Percentiles rank a stretch among this genome's conserved stretches.
Conservation (phyloP, 2,797 vertebrate genomes). For the Fistularia tabacaria region DNA sequence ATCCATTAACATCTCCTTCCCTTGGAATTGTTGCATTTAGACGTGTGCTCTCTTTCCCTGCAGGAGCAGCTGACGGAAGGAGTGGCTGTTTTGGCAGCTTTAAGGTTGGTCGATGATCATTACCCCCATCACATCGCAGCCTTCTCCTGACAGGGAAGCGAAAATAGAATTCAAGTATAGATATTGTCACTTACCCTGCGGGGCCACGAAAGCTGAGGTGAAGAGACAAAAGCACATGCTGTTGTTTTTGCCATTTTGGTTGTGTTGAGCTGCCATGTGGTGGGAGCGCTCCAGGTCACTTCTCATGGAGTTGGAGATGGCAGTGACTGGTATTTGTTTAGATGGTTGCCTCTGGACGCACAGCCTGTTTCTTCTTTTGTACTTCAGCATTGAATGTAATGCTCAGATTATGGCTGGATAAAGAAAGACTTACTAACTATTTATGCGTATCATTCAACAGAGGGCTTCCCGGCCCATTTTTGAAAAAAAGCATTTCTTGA, state of each 20-base stretch:
- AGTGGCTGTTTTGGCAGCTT: neutral
- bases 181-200: neutral
- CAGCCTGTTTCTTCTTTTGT: neutral
- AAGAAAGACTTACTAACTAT: no score
- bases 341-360: constrained; percentile 33
- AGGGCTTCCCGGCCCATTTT: no score
- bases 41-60: neutral
- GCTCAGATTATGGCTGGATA: no score
- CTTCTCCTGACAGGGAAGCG: neutral
- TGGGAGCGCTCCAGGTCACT: constrained; percentile 21
- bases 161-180: constrained; percentile 1
- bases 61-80: constrained; percentile 8
- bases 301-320: constrained; percentile 32
- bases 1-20: no score
- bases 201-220: neutral
- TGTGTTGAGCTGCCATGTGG: constrained; percentile 2
- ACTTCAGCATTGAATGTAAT: neutral
- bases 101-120: constrained; percentile 17
- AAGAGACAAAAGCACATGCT: neutral
- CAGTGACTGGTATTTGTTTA: constrained; percentile 8
- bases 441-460: no score
- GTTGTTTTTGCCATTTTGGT: constrained; percentile 2
- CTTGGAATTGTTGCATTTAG: neutral
- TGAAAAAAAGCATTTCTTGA: no score
- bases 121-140: constrained; percentile 1